phyloP scores from a whole-genome alignment of 2,797 vertebrate species.

The Ctenochaetus hawaiiensis region DNA sequence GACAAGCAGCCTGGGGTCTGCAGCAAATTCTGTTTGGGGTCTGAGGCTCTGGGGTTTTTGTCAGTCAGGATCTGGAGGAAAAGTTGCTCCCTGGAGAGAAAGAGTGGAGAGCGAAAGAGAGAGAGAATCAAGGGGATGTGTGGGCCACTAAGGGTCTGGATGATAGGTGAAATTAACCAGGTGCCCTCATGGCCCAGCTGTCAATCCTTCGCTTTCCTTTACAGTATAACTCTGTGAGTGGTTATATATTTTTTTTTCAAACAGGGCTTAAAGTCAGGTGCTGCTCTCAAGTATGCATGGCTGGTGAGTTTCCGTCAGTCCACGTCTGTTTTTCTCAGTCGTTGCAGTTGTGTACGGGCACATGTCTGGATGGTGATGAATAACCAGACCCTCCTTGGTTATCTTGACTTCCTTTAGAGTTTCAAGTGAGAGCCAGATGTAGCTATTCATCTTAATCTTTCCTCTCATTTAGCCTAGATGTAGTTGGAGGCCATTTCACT shows the following conservation, averaged over 20 bases:
- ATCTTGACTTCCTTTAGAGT: constrained; percentile 83
- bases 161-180: constrained; percentile 87
- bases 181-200: constrained; percentile 74
- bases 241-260: constrained; percentile 16
- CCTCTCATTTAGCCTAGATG: constrained; percentile 73
- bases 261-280: constrained; percentile 75
- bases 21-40: constrained; percentile 70
- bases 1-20: constrained; percentile 74
- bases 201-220: constrained; percentile 64
- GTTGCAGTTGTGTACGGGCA: constrained; percentile 71
- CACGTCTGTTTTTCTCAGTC: constrained; percentile 65
- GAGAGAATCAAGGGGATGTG: constrained; percentile 73
- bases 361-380: constrained; percentile 82
- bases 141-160: constrained; percentile 73
- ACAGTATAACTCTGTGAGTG: constrained; percentile 42
- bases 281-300: constrained; percentile 51
- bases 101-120: constrained; percentile 58
- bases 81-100: constrained; percentile 77
- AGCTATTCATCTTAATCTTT: constrained; percentile 84
- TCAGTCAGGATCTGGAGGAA: constrained; percentile 77
- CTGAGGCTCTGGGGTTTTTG: constrained; percentile 75
- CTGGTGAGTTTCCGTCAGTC: constrained; percentile 56
- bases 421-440: constrained; percentile 82
- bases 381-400: constrained; percentile 80
- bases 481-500: constrained; percentile 67